Evolutionary conservation across 2,888 invertebrate species (phyloP), one percentile per base, ranked within the genome.

Genomic region (Stenchaetothrips biformis): DNA sequence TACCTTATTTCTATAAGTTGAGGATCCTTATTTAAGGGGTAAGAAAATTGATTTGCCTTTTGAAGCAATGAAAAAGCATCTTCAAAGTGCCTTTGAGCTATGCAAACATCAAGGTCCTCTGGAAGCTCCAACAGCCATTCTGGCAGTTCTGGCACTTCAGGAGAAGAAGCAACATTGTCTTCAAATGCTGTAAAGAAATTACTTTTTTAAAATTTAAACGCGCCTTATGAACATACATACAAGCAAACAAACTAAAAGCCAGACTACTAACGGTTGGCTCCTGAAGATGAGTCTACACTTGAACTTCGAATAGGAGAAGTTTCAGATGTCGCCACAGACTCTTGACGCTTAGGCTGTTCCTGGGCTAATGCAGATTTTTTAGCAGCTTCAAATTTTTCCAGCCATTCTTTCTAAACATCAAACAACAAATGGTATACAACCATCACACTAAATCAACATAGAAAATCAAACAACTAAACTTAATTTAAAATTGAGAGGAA

Each of bases 1-100:
- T 83, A 85, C 85, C 89, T 89, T 48, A 90, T 89, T 81, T 90
- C 89, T 49, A 86, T 84, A 13, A 90, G 82, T 16, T 87, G 85
- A 62, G 87, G 87, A 82, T 88, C 89, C 53, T 81, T 67, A 67
- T 27, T 53, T 49, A 18, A 53, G 81, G 83, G 81, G 9, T 80
- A 74, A 48, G 82, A 82, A 59, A 80, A 78, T 21, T 82, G 78
- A 67, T 86, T 85, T 78, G 87, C 86, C 80, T 87, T 86, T 83
- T 80, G 93, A 83, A 98, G 91, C 18, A 97, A 88, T 82, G 92
- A 91, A 83, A 96, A 93, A 0, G 97, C 97, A 85, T 95, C 95
- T 86, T 97, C 96, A 85, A 98, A 98, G 87, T 98, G 96, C 84
- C 98, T 91, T 87, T 98, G 97, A 0, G 98, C 98, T 83, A 98